phyloP scores from a whole-genome alignment of 2,797 vertebrate species.

The Bothrops alternatus region DNA sequence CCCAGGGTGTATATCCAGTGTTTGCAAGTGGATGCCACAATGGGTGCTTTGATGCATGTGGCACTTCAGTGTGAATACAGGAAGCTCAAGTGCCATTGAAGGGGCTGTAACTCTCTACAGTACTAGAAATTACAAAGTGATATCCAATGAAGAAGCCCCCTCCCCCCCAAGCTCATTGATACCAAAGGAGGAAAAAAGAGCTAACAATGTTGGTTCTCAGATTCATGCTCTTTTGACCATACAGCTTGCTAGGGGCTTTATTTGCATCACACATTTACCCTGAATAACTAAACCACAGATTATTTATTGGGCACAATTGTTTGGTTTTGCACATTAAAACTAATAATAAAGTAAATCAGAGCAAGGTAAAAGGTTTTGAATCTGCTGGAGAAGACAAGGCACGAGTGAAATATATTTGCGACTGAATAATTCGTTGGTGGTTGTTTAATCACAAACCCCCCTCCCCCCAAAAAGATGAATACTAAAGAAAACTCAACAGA shows the following conservation, averaged over 20 bases:
- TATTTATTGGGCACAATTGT: not conserved
- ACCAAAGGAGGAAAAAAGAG: no score
- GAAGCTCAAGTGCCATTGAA: not conserved
- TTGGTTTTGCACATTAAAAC: not conserved
- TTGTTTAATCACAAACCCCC: not conserved
- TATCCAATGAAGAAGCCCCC: not conserved
- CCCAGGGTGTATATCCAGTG: not conserved
- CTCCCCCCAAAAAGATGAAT: not conserved
- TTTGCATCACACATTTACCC: not conserved
- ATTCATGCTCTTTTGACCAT: not conserved
- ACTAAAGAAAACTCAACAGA: not conserved
- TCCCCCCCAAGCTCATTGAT: not conserved
- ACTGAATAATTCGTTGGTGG: not conserved
- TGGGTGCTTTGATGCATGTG: not conserved
- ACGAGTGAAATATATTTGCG: not conserved
- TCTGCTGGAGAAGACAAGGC: not conserved
- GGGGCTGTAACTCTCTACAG: not conserved
- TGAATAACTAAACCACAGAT: not conserved
- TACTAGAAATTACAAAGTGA: not conserved
- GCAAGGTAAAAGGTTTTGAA: not conserved
- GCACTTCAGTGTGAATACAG: not conserved
- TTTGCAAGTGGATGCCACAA: not conserved
- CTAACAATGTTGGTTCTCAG: not conserved
- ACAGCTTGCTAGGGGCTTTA: not conserved
- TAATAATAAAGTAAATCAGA: not conserved